Percentiles rank a stretch among this genome's conserved stretches.
Conservation (phyloP, 2,113 vertebrate species). For the Struthio camelus region DNA sequence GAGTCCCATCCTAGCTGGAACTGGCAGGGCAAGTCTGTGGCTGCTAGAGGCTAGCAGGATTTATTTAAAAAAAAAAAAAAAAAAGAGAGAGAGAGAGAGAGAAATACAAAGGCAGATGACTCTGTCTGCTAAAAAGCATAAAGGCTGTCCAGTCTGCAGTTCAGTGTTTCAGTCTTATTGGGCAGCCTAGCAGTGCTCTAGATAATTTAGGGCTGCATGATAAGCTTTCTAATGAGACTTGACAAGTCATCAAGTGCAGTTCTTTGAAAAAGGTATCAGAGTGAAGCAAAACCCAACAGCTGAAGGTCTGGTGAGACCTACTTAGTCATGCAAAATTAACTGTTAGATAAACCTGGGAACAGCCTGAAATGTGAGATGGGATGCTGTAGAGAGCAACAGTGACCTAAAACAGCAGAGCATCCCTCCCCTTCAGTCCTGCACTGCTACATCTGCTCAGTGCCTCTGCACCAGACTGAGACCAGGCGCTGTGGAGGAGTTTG, state of each 20-base stretch:
- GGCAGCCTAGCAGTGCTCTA: background rate
- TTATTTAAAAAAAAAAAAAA: no score
- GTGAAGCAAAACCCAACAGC: background rate
- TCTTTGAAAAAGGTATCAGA: background rate
- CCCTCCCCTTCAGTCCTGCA: background rate
- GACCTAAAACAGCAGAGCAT: background rate
- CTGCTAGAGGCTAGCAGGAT: background rate
- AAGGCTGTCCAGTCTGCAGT: background rate
- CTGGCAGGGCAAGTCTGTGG: background rate
- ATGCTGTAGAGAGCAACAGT: background rate
- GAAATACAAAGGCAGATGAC: background rate
- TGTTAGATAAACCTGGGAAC: no score
- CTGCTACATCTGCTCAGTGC: background rate
- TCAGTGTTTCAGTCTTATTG: background rate
- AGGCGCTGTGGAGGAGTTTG: background rate
- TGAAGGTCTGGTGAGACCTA: background rate
- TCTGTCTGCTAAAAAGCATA: background rate
- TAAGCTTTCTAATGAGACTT: background rate
- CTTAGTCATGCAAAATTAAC: no score
- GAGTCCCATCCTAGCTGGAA: background rate
- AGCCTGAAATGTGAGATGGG: no score
- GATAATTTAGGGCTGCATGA: background rate
- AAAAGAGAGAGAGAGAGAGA: background rate
- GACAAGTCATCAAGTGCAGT: background rate
- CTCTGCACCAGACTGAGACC: fast-evolving